Evolutionary conservation across 2,113 vertebrate genomes (phyloP).

Genomic region (Myrmecobius fasciatus): DNA sequence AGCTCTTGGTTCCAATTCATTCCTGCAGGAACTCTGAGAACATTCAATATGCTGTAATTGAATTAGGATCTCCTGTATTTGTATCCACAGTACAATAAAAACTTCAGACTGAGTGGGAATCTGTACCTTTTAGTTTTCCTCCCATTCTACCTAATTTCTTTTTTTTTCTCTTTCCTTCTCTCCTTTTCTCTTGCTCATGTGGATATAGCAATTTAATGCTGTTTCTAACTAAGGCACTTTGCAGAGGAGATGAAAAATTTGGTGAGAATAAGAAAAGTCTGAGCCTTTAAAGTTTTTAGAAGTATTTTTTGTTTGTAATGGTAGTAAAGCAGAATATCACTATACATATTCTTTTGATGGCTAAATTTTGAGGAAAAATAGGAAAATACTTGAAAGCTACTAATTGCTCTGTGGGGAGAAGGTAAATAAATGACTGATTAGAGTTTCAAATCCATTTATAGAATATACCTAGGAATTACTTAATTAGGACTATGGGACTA

Average conservation of each 20-base stretch:
- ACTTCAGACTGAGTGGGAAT: slow-evolving; percentile 65
- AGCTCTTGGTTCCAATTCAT: slow-evolving; percentile 69
- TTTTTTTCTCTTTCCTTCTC: slow-evolving; percentile 17
- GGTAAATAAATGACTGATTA: slow-evolving; percentile 44
- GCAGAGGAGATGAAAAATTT: slow-evolving; percentile 34
- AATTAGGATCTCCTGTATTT: slow-evolving; percentile 70
- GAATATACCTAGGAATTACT: slow-evolving; percentile 13
- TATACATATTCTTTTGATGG: slow-evolving; percentile 24
- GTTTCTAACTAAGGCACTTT: slow-evolving; percentile 52
- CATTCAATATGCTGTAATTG: slow-evolving; percentile 61
- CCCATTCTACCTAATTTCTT: slow-evolving; percentile 67
- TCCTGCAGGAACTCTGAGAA: slow-evolving; percentile 70
- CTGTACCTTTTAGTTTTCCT: slow-evolving; percentile 54
- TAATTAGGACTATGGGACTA: neutral
- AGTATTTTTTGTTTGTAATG: slow-evolving; percentile 23
- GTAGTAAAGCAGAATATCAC: slow-evolving; percentile 47
- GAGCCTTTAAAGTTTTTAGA: neutral
- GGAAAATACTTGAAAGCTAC: slow-evolving; percentile 63
- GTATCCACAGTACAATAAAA: slow-evolving; percentile 62
- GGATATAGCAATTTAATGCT: slow-evolving; percentile 59
- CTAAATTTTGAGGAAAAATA: slow-evolving; percentile 34
- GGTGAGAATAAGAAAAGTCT: neutral
- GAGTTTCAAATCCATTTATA: slow-evolving; percentile 63
- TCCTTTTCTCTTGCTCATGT: slow-evolving; percentile 41
- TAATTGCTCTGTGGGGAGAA: slow-evolving; percentile 22